A percentile compares a stretch with the other conserved stretches of the same genome.
phyloP scores from a whole-genome alignment of 2,888 invertebrate species.

The Phorcus lineatus region DNA sequence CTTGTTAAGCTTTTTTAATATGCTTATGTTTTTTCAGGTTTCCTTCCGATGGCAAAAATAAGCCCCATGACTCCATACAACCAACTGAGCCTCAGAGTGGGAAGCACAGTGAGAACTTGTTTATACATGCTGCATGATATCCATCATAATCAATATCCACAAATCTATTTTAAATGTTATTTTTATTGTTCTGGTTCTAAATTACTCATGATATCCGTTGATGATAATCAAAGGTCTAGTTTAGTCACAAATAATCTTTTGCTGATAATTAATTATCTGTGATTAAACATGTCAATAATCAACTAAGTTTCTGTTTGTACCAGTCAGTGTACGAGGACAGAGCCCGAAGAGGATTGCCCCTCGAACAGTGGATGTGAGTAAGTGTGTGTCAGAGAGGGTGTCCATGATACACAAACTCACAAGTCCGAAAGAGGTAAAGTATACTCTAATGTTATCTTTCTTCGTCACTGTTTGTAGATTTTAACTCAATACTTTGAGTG shows the following conservation, averaged over 20 bases:
- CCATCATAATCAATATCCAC: no score
- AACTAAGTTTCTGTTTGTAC: no score
- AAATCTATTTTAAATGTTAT: no score
- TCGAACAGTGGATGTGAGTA: slow-evolving; percentile 64
- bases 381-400: slow-evolving; percentile 67
- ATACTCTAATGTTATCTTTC: no score
- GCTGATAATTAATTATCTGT: no score
- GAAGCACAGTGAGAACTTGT: background rate
- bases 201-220: no score
- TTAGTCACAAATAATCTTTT: background rate
- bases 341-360: slow-evolving; percentile 48
- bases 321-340: background rate
- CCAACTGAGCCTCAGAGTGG: slow-evolving; percentile 33
- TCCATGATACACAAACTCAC: slow-evolving; percentile 68
- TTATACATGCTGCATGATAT: no score
- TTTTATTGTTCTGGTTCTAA: no score
- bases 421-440: slow-evolving; percentile 44
- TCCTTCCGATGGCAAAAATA: slow-evolving; percentile 67
- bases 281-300: no score
- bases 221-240: background rate
- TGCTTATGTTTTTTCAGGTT: slow-evolving; percentile 54
- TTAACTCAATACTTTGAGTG: no score
- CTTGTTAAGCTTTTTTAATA: background rate
- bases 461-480: no score
- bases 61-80: slow-evolving; percentile 72